Base-by-base conservation (phyloP, 1,140 invertebrate genomes). In the Papilio polytes region DNA sequence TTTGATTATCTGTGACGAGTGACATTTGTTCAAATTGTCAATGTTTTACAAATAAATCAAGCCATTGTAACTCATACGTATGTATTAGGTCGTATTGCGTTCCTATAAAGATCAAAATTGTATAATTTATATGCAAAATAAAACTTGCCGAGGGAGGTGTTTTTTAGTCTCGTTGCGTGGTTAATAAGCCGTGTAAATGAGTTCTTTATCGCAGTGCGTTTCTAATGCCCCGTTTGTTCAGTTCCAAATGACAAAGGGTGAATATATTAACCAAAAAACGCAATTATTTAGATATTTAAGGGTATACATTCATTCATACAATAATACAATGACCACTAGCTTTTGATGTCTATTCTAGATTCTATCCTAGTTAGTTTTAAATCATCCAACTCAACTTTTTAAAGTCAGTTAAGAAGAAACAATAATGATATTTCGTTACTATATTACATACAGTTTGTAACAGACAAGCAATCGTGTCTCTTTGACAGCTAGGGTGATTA, bases 111-210 rank as follows among this genome's bases (percentile, higher is more conserved):
- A 77, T 77, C 8, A 85, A 73, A 85, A 77, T 86, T 0, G 31
- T 63, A 2, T 81, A 80, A 20, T 20, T 63, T 36, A 15, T 7
- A 15, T 3, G 82, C 80, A 79, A 80, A 81, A 72, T 53, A 78
- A 80, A 84, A 46, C 78, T 85, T 82, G 82, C 81, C 56, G 46
- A 81, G 53, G 83, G 83, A 83, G 72, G 83, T 85, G 85, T 84
- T 92, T 92, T 91, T 89, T 89, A 88, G 86, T 89, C 85, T 88
- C 89, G 92, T 94, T 94, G 91, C 89, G 86, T 84, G 89, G 88
- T 89, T 94, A 94, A 94, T 91, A 89, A 85, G 85, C 86, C 92
- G 92, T 94, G 87, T 92, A 94, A 94, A 94, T 94, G 90, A 93
- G 92, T 94, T 94, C 93, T 93, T 94, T 94, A 93, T 92, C 90